phyloP scores from a whole-genome alignment of 2,797 vertebrate genomes.

The Diglossa cyanea region DNA sequence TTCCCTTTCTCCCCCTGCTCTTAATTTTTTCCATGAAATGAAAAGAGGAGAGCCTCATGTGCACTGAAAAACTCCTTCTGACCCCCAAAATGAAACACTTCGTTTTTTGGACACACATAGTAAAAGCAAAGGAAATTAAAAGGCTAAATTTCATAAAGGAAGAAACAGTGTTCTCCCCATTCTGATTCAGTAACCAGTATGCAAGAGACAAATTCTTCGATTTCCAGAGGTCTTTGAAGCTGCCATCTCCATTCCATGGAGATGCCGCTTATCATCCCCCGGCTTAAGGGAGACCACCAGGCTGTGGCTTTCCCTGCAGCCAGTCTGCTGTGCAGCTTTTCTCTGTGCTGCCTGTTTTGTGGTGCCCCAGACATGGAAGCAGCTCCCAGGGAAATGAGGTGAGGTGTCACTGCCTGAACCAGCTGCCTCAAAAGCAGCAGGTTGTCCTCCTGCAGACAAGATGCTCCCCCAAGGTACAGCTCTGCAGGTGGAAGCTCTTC shows the following conservation, averaged over 20 bases:
- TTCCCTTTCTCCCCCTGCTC: fast-evolving
- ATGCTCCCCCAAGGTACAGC: background rate
- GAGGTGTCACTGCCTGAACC: background rate
- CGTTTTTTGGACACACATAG: background rate
- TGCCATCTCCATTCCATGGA: background rate
- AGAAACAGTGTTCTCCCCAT: background rate
- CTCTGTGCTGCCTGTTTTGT: background rate
- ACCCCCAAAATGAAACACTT: slow-evolving; percentile 41
- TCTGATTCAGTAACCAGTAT: background rate
- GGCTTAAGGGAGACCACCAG: background rate
- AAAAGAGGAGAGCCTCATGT: background rate
- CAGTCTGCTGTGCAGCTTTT: background rate
- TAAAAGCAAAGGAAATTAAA: slow-evolving; percentile 48
- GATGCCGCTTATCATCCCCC: background rate
- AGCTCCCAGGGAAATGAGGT: background rate
- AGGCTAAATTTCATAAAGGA: background rate
- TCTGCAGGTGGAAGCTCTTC: background rate
- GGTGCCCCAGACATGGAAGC: background rate
- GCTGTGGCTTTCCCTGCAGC: background rate
- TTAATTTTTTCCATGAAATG: background rate
- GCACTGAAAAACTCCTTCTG: background rate
- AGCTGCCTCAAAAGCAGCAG: background rate
- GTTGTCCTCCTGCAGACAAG: background rate
- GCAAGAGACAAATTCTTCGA: background rate
- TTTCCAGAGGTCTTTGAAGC: background rate